Base-by-base conservation (phyloP, 2,888 invertebrate species). In the Nephrotoma guestfalica region DNA sequence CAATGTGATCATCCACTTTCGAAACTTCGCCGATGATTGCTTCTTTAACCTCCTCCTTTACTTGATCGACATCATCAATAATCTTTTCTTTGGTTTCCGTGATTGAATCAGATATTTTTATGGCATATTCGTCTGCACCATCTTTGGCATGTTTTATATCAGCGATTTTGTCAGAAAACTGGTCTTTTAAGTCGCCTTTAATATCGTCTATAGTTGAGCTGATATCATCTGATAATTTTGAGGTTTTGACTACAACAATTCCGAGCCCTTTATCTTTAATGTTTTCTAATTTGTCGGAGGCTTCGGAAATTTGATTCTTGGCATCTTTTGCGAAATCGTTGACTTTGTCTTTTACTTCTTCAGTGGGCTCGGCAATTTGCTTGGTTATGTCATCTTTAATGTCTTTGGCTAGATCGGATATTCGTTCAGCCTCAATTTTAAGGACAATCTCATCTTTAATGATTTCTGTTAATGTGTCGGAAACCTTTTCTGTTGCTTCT, bases 351-450 rank as follows among this genome's bases (percentile, higher is more conserved):
- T 18, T 71, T 47, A 47, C 0, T 13, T 47, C 15, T 15, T 51
- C 7, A 51, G 18, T 5, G 6, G 15, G 4, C 7, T 51, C 15
- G n/a, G 6, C 1, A 7, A 51, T 15, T 51, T 51, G 51, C 0
- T 51, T 15, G 30, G 13, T 9, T 7, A 86, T 84, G 71, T 51
- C 45, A n/a, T 84, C 86, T 47, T 11, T 41, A 45, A 40, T 15
- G 15, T 83, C 43, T 83, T 30, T 71, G 11, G 71, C 30, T 71
- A 4, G 4, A 4, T 71, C 71, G 30, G 11, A 30, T 86, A 90
- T 90, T 13, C 90, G 89, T 0, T 90, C 88, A 88, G 90, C 90
- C 5, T 89, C 88, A 47, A 89, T 87, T 47, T 84, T 87, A 86
- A 41, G 87, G 87, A 45, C 41, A 41, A 5, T 41, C 11, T 40